Percentiles rank a stretch among this genome's conserved stretches.
Conservation (phyloP, 2,888 invertebrate species). For the Artemia sinica region DNA sequence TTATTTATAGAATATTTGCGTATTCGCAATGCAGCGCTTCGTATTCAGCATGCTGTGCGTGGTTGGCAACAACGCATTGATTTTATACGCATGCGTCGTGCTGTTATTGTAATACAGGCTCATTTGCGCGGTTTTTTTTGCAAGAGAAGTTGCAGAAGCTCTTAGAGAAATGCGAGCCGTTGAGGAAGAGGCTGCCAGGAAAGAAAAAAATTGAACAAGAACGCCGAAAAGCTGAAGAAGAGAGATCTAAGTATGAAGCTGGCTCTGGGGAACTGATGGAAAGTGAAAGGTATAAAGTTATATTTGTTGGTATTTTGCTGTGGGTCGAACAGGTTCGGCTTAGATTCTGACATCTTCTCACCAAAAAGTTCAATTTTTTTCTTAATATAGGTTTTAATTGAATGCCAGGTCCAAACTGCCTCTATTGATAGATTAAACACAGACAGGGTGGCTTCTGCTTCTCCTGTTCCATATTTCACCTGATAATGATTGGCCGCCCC, state of each 20-base stretch:
- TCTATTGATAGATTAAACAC: no score
- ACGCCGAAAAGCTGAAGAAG: slow-evolving; percentile 25
- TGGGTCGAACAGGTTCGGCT: no score
- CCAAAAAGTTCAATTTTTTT: no score
- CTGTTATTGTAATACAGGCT: slow-evolving; percentile 66
- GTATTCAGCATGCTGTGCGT: slow-evolving; percentile 63
- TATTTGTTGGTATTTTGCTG: no score
- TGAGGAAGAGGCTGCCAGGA: slow-evolving; percentile 29
- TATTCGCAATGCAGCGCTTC: slow-evolving; percentile 47
- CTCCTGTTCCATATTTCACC: no score
- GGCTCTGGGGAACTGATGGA: not conserved
- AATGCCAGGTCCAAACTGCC: no score
- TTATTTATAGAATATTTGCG: slow-evolving; percentile 41
- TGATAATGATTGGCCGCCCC: no score
- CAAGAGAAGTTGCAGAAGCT: slow-evolving; percentile 68
- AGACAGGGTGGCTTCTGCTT: no score
- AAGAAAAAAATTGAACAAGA: slow-evolving; percentile 24
- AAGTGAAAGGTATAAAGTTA: no score
- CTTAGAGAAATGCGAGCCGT: slow-evolving; percentile 50
- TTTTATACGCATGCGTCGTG: slow-evolving; percentile 60
- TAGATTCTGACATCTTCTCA: no score
- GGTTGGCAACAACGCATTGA: slow-evolving; percentile 67
- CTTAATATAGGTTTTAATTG: no score
- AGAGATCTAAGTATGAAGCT: slow-evolving; percentile 24
- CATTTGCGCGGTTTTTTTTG: slow-evolving; percentile 71